Evolutionary conservation across 2,888 invertebrate species (phyloP).

Genomic region (Synergus japonicus): DNA sequence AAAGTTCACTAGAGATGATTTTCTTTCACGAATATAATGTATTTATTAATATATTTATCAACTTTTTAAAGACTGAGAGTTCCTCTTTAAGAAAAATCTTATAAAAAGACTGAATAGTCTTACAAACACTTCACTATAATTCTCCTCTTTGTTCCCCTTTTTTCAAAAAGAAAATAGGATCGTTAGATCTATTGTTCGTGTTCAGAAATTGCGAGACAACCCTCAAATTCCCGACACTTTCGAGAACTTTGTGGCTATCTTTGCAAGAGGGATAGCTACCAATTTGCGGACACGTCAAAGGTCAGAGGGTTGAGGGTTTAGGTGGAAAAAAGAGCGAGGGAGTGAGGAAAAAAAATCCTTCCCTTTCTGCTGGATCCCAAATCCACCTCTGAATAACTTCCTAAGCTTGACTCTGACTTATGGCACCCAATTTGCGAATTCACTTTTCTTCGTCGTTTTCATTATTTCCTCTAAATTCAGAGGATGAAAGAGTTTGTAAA

Average conservation of each 20-base stretch:
- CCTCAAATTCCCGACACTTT: slow-evolving; percentile 26
- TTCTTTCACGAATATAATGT: not conserved
- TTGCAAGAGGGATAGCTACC: not conserved
- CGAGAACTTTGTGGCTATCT: slow-evolving; percentile 12
- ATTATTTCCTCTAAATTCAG: not conserved
- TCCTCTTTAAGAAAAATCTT: too few species aligned
- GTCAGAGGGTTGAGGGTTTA: not conserved
- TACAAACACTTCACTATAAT: not conserved
- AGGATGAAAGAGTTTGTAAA: not conserved
- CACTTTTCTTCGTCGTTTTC: not conserved
- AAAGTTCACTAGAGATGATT: not conserved
- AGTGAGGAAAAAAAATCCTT: not conserved
- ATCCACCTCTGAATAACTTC: not conserved
- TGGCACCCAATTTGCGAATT: not conserved
- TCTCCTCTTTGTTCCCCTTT: not conserved
- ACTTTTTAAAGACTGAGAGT: too few species aligned
- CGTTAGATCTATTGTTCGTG: not conserved
- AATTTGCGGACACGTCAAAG: not conserved
- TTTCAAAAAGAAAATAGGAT: not conserved
- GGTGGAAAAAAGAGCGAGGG: not conserved
- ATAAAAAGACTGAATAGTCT: not conserved
- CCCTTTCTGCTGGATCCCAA: not conserved
- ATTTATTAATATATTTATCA: too few species aligned
- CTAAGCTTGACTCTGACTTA: not conserved
- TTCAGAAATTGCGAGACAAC: not conserved